Conservation (phyloP, 1,140 invertebrate species). For the Notospermus geniculatus region DNA sequence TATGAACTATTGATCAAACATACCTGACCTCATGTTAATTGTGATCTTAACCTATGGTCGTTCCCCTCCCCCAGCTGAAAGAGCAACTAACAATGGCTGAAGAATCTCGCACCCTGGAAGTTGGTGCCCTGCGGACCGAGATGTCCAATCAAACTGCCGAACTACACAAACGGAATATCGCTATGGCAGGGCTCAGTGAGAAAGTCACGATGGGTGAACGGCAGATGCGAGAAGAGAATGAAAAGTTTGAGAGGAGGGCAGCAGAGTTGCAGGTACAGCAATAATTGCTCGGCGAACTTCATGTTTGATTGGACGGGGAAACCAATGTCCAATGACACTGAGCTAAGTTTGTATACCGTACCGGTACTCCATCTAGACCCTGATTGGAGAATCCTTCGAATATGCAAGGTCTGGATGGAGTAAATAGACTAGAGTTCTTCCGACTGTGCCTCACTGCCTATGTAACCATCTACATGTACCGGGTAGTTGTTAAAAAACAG, state of each 20-base stretch:
- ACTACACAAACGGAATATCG: constrained; percentile 26
- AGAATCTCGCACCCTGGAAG: constrained; percentile 24
- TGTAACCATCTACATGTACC: too few species aligned
- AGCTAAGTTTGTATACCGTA: too few species aligned
- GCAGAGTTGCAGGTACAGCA: constrained; percentile 34
- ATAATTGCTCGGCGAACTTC: too few species aligned
- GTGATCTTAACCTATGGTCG: background rate
- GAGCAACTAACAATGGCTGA: constrained; percentile 24
- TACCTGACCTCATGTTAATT: background rate
- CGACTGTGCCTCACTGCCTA: too few species aligned
- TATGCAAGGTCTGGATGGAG: too few species aligned
- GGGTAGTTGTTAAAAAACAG: too few species aligned
- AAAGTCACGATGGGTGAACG: constrained; percentile 25
- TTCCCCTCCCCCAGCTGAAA: constrained; percentile 17
- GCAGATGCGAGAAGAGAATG: constrained; percentile 25
- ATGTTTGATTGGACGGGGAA: too few species aligned
- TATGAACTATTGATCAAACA: background rate
- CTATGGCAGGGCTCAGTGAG: constrained; percentile 26
- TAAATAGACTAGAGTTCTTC: too few species aligned
- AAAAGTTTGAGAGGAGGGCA: constrained; percentile 23
- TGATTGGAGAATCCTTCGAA: too few species aligned
- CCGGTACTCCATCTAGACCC: too few species aligned
- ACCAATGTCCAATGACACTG: too few species aligned
- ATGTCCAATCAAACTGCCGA: constrained; percentile 28
- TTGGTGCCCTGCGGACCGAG: constrained; percentile 28